Evolutionary conservation across 1,140 invertebrate species (phyloP).

Genomic region (Ostrea edulis): DNA sequence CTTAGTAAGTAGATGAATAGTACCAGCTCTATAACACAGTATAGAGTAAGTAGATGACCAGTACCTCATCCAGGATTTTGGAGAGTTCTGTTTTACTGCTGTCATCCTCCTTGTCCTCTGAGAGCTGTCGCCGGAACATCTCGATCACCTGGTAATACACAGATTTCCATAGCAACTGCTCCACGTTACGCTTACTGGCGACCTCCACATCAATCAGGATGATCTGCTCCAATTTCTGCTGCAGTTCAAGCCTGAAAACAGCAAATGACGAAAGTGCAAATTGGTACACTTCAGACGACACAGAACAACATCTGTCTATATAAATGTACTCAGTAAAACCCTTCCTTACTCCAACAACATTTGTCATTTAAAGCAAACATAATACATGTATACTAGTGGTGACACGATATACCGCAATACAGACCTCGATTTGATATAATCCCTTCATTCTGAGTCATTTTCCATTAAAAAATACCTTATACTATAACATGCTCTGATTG

Average conservation of each 20-base stretch:
- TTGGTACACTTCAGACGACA: too few species aligned
- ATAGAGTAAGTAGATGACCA: neutral
- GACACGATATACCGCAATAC: too few species aligned
- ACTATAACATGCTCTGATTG: too few species aligned
- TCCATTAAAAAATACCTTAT: too few species aligned
- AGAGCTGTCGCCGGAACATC: conserved; percentile 85
- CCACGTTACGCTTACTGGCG: conserved; percentile 92
- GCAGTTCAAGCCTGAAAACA: conserved; percentile 81
- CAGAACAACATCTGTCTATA: too few species aligned
- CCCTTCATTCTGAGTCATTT: too few species aligned
- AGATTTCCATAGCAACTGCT: conserved; percentile 95
- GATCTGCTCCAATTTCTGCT: conserved; percentile 87
- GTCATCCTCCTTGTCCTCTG: conserved; percentile 81
- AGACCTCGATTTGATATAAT: too few species aligned
- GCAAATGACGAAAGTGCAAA: conserved; percentile 1
- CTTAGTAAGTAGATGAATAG: too few species aligned
- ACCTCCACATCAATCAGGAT: conserved; percentile 91
- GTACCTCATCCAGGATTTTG: conserved; percentile 87
- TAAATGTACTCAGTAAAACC: too few species aligned
- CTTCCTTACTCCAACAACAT: too few species aligned
- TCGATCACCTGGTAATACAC: conserved; percentile 95
- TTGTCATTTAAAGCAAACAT: too few species aligned
- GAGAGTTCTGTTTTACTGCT: conserved; percentile 84
- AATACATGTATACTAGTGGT: too few species aligned
- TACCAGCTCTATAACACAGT: neutral